A percentile compares a stretch with the other conserved stretches of the same genome.
Evolutionary conservation across 2,113 vertebrate genomes (phyloP).

Genomic region (Addax nasomaculatus): DNA sequence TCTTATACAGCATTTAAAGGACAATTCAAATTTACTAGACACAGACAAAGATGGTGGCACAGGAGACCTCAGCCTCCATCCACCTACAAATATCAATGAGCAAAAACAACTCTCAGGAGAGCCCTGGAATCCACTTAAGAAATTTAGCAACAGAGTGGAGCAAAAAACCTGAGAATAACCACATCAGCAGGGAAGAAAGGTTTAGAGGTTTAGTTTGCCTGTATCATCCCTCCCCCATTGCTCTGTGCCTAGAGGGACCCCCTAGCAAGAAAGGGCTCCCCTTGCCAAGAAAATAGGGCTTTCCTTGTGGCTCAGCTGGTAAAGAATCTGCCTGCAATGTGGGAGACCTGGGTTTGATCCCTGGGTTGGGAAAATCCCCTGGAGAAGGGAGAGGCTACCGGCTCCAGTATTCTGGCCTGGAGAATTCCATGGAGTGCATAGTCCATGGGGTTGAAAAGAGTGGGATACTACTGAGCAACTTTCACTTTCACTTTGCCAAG

Average conservation of each 20-base stretch:
- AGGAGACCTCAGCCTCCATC: background rate
- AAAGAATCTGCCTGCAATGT: fast-evolving
- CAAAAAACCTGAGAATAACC: background rate
- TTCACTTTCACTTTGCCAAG: background rate
- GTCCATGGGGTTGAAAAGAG: background rate
- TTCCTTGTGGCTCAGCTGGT: background rate
- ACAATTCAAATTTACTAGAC: background rate
- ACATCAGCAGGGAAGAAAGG: background rate
- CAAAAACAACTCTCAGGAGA: background rate
- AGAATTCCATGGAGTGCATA: background rate
- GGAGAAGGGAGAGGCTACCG: background rate
- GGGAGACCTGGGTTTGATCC: fast-evolving
- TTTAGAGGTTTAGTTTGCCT: background rate
- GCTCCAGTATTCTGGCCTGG: background rate
- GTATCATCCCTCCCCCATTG: background rate
- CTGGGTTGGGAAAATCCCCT: background rate
- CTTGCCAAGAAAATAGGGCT: background rate
- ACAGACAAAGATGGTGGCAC: background rate
- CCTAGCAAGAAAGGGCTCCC: background rate
- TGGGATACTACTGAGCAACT: background rate
- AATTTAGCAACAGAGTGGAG: too few relatives aligned
- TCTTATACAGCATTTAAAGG: background rate
- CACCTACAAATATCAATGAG: background rate
- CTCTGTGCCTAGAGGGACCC: background rate
- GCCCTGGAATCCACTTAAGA: background rate